Conservation (phyloP, 2,888 invertebrate genomes). For the Teinopalpus imperialis region DNA sequence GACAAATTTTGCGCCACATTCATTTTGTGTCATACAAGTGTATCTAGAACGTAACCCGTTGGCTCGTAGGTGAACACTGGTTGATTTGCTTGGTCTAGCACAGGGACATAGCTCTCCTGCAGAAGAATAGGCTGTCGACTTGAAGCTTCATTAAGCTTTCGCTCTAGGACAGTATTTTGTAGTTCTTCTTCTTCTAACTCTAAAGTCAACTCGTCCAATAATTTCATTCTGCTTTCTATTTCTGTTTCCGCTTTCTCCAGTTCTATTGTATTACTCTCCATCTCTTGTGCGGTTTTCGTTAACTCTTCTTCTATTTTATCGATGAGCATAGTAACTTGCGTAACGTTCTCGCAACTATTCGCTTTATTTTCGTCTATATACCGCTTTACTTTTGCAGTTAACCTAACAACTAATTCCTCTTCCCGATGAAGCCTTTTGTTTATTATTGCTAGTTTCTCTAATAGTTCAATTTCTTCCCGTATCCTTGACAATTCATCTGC, state of each 20-base stretch:
- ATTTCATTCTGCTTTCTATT: slow-evolving; percentile 75
- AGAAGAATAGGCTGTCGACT: slow-evolving; percentile 70
- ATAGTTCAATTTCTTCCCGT: slow-evolving; percentile 85
- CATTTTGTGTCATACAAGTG: slow-evolving; percentile 70
- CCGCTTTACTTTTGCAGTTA: slow-evolving; percentile 84
- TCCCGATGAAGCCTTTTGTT: slow-evolving; percentile 88
- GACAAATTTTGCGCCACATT: slow-evolving; percentile 34
- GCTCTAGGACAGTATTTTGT: slow-evolving; percentile 74
- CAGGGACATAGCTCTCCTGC: slow-evolving; percentile 73
- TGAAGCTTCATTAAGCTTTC: slow-evolving; percentile 67
- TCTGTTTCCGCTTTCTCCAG: slow-evolving; percentile 75
- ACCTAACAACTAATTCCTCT: slow-evolving; percentile 86
- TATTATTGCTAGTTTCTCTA: slow-evolving; percentile 87
- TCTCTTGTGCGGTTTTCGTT: slow-evolving; percentile 73
- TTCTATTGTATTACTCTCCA: slow-evolving; percentile 76
- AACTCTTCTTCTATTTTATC: slow-evolving; percentile 79
- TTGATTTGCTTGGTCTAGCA: slow-evolving; percentile 57
- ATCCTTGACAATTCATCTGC: slow-evolving; percentile 80
- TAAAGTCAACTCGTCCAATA: slow-evolving; percentile 77
- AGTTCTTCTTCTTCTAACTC: slow-evolving; percentile 77
- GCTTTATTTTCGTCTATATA: slow-evolving; percentile 79
- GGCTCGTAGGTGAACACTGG: slow-evolving; percentile 38
- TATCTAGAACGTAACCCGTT: slow-evolving; percentile 65
- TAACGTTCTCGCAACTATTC: slow-evolving; percentile 71
- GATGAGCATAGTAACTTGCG: slow-evolving; percentile 71